Evolutionary conservation across 2,113 vertebrate species (phyloP).

Genomic region (Indicator maculatus): DNA sequence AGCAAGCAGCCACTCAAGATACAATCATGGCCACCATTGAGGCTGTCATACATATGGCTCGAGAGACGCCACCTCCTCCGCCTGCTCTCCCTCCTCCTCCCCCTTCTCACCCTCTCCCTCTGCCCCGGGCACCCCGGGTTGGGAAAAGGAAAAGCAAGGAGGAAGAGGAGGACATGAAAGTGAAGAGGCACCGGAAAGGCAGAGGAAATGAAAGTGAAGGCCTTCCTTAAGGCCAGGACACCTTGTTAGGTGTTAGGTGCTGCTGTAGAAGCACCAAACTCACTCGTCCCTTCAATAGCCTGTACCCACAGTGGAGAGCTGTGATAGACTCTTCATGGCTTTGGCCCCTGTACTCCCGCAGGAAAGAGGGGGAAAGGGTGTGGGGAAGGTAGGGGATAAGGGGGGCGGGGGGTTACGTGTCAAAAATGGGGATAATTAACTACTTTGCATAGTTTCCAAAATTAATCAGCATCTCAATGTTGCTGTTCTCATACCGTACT

Average conservation of each 20-base stretch:
- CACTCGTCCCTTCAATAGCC: constrained; percentile 23
- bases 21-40: constrained; percentile 94
- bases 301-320: not conserved
- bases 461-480: constrained; percentile 18
- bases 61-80: constrained; percentile 72
- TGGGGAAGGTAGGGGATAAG: not conserved
- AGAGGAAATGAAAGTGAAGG: constrained; percentile 77
- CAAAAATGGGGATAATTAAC: not conserved
- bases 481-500: constrained; percentile 38
- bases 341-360: constrained; percentile 21
- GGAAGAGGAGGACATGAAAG: constrained; percentile 78
- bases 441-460: constrained; percentile 45
- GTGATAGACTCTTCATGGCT: constrained; percentile 34
- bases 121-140: constrained; percentile 64
- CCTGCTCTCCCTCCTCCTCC: constrained; percentile 55
- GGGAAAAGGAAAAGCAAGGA: constrained; percentile 80
- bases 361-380: not conserved
- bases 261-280: constrained; percentile 35
- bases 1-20: constrained; percentile 83
- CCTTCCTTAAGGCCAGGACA: constrained; percentile 63
- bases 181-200: constrained; percentile 82
- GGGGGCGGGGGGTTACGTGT: not conserved
- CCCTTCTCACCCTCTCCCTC: not conserved
- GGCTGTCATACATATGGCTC: constrained; percentile 93
- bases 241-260: not conserved